A percentile compares a stretch with the other conserved stretches of the same genome.
phyloP scores from a whole-genome alignment of 2,113 vertebrate species.

The Lampris megalopsis region DNA sequence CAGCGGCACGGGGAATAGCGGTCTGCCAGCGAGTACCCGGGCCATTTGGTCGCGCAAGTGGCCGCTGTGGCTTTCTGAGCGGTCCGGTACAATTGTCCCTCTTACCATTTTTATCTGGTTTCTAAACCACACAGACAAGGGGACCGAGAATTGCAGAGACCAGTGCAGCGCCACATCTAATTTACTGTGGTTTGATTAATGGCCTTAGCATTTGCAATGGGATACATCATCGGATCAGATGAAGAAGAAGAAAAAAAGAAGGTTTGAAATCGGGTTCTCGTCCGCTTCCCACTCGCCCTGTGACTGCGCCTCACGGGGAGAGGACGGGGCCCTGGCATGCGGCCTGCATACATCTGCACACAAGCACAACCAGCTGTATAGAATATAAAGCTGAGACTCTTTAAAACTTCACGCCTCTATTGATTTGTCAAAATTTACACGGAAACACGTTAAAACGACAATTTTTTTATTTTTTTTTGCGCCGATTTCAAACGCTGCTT shows the following conservation, averaged over 20 bases:
- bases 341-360: conserved; percentile 59
- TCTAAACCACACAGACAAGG: conserved; percentile 32
- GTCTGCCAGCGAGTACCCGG: conserved; percentile 15
- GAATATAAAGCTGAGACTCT: conserved; percentile 26
- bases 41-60: conserved; percentile 27
- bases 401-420: conserved; percentile 43
- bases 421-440: conserved; percentile 49
- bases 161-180: conserved; percentile 47
- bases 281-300: conserved; percentile 17
- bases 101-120: conserved; percentile 60
- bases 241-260: conserved; percentile 26
- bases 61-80: conserved; percentile 16
- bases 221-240: conserved; percentile 38
- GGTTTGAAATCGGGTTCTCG: conserved; percentile 32
- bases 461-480: neutral
- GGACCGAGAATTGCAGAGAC: conserved; percentile 30
- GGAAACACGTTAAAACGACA: conserved; percentile 42
- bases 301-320: conserved; percentile 40
- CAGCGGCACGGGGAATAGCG: conserved; percentile 5
- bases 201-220: conserved; percentile 36
- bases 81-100: conserved; percentile 27
- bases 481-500: neutral
- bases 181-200: conserved; percentile 70
- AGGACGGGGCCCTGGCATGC: conserved; percentile 21
- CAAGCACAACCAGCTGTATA: conserved; percentile 53